Conservation (phyloP, 2,888 invertebrate species). For the Rhaphigaster nebulosa region DNA sequence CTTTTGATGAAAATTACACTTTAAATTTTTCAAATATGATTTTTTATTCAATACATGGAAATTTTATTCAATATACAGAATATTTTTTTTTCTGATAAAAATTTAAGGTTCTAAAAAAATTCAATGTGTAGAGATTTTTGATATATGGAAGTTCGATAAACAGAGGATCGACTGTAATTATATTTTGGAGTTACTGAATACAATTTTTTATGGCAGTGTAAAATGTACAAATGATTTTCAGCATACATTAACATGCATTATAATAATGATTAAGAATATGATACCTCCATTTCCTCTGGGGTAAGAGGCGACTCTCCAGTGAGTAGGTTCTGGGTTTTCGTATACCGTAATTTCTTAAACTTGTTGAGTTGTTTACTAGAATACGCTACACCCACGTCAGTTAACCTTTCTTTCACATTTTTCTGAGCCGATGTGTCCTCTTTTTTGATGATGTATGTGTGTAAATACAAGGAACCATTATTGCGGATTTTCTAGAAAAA, state of each 20-base stretch:
- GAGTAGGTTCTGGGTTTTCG: slow-evolving; percentile 92
- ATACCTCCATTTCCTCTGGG: slow-evolving; percentile 76
- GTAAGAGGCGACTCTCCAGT: slow-evolving; percentile 90
- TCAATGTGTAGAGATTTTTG: too few relatives aligned
- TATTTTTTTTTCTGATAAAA: too few relatives aligned
- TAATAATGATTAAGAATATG: neutral
- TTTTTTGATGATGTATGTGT: slow-evolving; percentile 86
- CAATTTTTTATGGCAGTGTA: too few relatives aligned
- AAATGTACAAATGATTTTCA: too few relatives aligned
- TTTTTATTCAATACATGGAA: too few relatives aligned
- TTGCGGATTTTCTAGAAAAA: slow-evolving; percentile 75
- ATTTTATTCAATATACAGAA: too few relatives aligned
- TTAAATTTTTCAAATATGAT: too few relatives aligned
- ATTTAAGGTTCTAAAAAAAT: too few relatives aligned
- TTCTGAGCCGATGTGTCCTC: slow-evolving; percentile 81
- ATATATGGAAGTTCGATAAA: too few relatives aligned
- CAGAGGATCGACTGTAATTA: too few relatives aligned
- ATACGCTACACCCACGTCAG: slow-evolving; percentile 79
- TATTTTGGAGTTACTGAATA: too few relatives aligned
- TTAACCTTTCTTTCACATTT: slow-evolving; percentile 76
- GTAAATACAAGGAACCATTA: slow-evolving; percentile 95
- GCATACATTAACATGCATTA: neutral
- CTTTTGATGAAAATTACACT: too few relatives aligned
- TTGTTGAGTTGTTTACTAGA: slow-evolving; percentile 88
- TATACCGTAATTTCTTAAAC: slow-evolving; percentile 88